Evolutionary conservation across 1,140 invertebrate genomes (phyloP), one percentile per base, ranked within the genome.

Genomic region (Drosophila bocqueti): DNA sequence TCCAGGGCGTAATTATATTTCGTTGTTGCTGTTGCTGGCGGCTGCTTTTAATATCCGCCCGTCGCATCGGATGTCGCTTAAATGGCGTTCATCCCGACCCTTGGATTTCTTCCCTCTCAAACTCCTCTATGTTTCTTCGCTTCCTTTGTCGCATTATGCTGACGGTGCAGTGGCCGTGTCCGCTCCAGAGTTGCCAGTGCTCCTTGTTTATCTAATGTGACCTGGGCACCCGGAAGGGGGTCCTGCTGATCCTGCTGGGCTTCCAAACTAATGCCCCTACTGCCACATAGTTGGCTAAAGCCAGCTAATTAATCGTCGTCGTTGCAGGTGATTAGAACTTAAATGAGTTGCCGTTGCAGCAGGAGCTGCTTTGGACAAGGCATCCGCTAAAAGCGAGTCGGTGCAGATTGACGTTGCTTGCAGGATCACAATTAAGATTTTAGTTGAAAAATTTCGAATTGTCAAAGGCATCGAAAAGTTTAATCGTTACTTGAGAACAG

Each of bases 261-360:
- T 62, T 46, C 66, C 68, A 66, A 84, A 81, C 82, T 84, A 81
- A 84, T 84, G 81, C 73, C 82, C 77, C 66, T 84, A 81, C 72
- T 79, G 72, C 63, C 76, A 74, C 65, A 79, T 67, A 63, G 76
- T 69, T 79, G 72, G 69, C 62, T 59, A 79, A 55, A 78, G 65
- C 68, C 64, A 74, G 67, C 77, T 84, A 84, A 84, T 84, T 84
- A 84, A 84, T 84, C 80, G 81, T 75, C 73, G 77, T 79, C 76
- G 81, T 84, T 84, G 81, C 81, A 84, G 81, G 76, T 84, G 81
- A 84, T 84, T 84, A 84, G 81, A 84, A 77, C 81, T 84, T 84
- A 80, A 84, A 84, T 83, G 81, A 83, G 81, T 63, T 63, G 49
- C 49, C 45, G 46, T 72, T 83, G 81, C 81, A 76, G 61, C 61